phyloP scores from a whole-genome alignment of 2,113 vertebrate species.

The Panurus biarmicus region DNA sequence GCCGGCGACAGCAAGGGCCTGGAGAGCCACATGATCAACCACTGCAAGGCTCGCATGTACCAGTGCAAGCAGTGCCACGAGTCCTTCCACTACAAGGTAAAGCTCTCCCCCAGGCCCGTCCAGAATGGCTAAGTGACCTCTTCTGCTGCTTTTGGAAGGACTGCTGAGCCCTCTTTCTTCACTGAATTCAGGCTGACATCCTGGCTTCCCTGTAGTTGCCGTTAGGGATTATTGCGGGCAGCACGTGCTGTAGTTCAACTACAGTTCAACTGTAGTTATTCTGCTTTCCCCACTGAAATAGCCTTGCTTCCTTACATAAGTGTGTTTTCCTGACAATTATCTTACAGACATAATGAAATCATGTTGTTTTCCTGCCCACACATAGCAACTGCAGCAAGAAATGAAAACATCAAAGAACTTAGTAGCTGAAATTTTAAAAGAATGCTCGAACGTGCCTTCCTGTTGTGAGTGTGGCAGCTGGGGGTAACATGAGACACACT shows the following conservation, averaged over 20 bases:
- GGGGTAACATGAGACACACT: not conserved
- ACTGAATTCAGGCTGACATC: not conserved
- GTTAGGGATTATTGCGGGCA: not conserved
- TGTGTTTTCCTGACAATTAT: not conserved
- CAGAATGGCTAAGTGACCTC: not conserved
- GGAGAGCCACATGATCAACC: slow-evolving; percentile 94
- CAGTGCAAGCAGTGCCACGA: slow-evolving; percentile 87
- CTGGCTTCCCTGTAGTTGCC: not conserved
- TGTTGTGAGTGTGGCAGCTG: not conserved
- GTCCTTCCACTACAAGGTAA: slow-evolving; percentile 93
- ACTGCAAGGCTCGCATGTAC: slow-evolving; percentile 89
- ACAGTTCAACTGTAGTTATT: not conserved
- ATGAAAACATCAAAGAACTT: not conserved
- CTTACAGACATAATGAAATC: not conserved
- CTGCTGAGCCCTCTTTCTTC: not conserved
- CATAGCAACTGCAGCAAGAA: not conserved
- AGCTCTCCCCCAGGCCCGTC: not conserved
- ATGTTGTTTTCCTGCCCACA: not conserved
- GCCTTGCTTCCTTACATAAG: not conserved
- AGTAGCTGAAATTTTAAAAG: not conserved
- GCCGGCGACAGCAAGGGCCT: slow-evolving; percentile 86
- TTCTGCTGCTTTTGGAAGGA: not conserved
- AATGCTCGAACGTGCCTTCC: not conserved
- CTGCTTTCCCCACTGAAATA: not conserved
- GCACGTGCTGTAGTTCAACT: not conserved